A percentile compares a stretch with the other conserved stretches of the same genome.
These are phyloP conservation scores for Phoxinus dragarum DNA, from an alignment of 2,797 vertebrate genomes.

Conservation along the genomic window DNA sequence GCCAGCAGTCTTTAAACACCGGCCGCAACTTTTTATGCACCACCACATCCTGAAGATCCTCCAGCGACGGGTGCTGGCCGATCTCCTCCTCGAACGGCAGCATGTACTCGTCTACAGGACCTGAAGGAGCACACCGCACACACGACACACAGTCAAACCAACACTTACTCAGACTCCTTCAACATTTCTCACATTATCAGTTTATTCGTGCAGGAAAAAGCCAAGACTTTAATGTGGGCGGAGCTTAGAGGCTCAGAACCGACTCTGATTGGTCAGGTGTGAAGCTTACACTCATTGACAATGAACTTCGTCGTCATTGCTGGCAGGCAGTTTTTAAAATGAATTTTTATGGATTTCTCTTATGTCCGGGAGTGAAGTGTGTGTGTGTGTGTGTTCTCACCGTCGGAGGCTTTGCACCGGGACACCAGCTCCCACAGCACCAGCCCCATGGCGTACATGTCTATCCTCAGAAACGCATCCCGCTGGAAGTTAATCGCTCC, in stretches of 20 bases:
- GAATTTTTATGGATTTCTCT: too few species aligned
- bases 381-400: constrained; percentile 69
- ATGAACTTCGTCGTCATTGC: too few species aligned
- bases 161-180: too few species aligned
- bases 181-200: too few species aligned
- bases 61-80: constrained; percentile 91
- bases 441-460: constrained; percentile 96
- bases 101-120: constrained; percentile 91
- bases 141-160: neutral
- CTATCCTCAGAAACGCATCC: constrained; percentile 93
- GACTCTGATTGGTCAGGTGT: neutral
- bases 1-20: constrained; percentile 89
- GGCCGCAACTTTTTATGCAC: constrained; percentile 96
- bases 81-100: constrained; percentile 96
- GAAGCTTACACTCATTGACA: neutral
- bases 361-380: too few species aligned
- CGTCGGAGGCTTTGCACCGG: constrained; percentile 89
- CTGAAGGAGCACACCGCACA: constrained; percentile 67
- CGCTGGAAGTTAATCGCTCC: constrained; percentile 97
- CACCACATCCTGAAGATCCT: constrained; percentile 94
- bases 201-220: neutral
- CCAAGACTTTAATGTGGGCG: neutral
- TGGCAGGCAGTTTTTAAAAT: too few species aligned
- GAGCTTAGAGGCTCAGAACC: neutral
- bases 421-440: constrained; percentile 95